A percentile compares a stretch with the other conserved stretches of the same genome.
Conservation (phyloP, 2,888 invertebrate genomes). For the Oscheius sp. region DNA sequence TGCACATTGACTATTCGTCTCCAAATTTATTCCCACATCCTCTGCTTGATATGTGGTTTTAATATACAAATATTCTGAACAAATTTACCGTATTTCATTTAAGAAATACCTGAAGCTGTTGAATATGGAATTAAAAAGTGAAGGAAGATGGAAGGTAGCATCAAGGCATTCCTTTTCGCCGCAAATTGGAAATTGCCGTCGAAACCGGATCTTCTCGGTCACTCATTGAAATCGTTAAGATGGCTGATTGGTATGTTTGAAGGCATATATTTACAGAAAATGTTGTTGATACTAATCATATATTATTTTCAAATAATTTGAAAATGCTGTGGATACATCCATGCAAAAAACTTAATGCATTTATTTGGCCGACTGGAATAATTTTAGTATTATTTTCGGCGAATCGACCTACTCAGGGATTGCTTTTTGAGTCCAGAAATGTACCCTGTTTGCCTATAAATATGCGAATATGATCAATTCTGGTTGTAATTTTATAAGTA, state of each 20-base stretch:
- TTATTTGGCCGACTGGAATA: too few species aligned
- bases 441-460: too few species aligned
- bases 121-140: not conserved
- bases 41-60: constrained; percentile 59
- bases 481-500: not conserved
- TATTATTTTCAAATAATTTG: too few species aligned
- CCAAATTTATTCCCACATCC: constrained; percentile 49
- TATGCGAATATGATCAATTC: too few species aligned
- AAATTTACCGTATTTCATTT: not conserved
- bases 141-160: constrained; percentile 11
- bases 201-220: constrained; percentile 31
- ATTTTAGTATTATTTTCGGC: not conserved
- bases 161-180: constrained; percentile 30
- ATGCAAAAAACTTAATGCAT: too few species aligned
- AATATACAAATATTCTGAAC: constrained; percentile 43
- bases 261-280: not conserved
- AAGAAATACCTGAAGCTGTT: constrained; percentile 4
- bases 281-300: too few species aligned
- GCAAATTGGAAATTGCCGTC: constrained; percentile 34
- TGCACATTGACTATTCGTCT: constrained; percentile 51
- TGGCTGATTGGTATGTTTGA: constrained; percentile 1
- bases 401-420: too few species aligned
- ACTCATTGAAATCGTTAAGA: constrained; percentile 11
- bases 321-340: too few species aligned
- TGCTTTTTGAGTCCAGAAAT: too few species aligned